Conservation (phyloP, 2,113 vertebrate genomes). For the Paralichthys olivaceus region DNA sequence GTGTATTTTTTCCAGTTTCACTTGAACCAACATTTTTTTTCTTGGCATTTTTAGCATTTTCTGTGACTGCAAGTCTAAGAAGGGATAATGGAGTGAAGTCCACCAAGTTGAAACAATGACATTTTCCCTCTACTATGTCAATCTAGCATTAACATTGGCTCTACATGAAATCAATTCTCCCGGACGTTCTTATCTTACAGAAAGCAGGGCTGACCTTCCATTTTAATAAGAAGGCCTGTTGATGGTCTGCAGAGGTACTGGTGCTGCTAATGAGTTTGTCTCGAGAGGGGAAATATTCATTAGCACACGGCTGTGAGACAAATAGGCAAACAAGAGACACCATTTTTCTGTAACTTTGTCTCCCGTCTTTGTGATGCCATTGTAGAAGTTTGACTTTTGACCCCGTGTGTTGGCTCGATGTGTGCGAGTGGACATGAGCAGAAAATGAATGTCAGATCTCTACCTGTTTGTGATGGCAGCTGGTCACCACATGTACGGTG, state of each 20-base stretch:
- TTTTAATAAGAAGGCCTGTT: conserved; percentile 3
- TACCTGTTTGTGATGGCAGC: conserved; percentile 31
- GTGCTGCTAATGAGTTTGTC: conserved; percentile 25
- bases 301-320: conserved; percentile 18
- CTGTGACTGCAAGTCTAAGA: too few species aligned
- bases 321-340: conserved; percentile 6
- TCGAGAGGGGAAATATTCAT: conserved; percentile 29
- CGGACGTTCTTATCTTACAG: background rate
- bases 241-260: background rate
- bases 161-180: too few species aligned
- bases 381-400: conserved; percentile 5
- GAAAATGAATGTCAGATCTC: conserved; percentile 10
- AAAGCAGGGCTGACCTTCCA: background rate
- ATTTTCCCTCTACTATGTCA: too few species aligned
- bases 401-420: conserved; percentile 18
- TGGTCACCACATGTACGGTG: conserved; percentile 15
- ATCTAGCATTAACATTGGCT: too few species aligned
- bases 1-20: too few species aligned
- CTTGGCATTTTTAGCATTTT: too few species aligned
- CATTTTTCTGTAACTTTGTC: conserved; percentile 11
- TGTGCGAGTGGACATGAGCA: background rate
- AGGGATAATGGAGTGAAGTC: too few species aligned
- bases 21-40: too few species aligned
- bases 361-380: background rate
- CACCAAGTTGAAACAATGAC: too few species aligned